Evolutionary conservation across 2,797 vertebrate species (phyloP), one percentile per base, ranked within the genome.

Genomic region (Oryzias sinensis): DNA sequence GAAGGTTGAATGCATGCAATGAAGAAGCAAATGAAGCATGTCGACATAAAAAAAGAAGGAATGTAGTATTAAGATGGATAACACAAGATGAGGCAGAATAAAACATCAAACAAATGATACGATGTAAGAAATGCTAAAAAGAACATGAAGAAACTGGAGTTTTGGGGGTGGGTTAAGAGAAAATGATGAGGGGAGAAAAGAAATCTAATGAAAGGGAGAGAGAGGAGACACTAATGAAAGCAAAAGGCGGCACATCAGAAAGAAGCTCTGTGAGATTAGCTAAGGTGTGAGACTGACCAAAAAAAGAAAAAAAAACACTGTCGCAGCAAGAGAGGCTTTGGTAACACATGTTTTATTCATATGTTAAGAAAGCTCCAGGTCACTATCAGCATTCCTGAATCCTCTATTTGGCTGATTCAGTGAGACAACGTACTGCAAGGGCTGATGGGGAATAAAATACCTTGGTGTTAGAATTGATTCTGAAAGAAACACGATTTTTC

Each of bases 1-100:
- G 70, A 68, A 49, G 67, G 33, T 27, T 22, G 43, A 77, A 62
- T 14, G 52, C 77, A 79, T 56, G 51, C 69, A 70, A 68, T 51
- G 62, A 50, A 62, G 60, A 67, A 79, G 74, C 55, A 77, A 74
- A 79, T 65, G 65, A 71, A 73, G 74, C 49, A 41, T 72, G 74
- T 69, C 80, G 62, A 43, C 72, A 77, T 70, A 71, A 72, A 87
- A 83, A 74, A 69, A 77, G 64, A 84, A 74, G 76, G 72, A 85
- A 79, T 74, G 68, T 80, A 68, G 78, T 58, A 90, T 88, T 56
- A 83, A 83, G 60, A 66, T 47, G 15, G 33, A 61, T 17, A 65
- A 61, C 27, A 48, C 29, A 18, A 57, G 22, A 11, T 20, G 33
- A 64, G 25, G 54, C 56, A 57, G 72, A 80, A 72, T 66, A 11